Evolutionary conservation across 2,113 vertebrate genomes (phyloP), one percentile per base, ranked within the genome.

Genomic region (Cyprinus carpio): DNA sequence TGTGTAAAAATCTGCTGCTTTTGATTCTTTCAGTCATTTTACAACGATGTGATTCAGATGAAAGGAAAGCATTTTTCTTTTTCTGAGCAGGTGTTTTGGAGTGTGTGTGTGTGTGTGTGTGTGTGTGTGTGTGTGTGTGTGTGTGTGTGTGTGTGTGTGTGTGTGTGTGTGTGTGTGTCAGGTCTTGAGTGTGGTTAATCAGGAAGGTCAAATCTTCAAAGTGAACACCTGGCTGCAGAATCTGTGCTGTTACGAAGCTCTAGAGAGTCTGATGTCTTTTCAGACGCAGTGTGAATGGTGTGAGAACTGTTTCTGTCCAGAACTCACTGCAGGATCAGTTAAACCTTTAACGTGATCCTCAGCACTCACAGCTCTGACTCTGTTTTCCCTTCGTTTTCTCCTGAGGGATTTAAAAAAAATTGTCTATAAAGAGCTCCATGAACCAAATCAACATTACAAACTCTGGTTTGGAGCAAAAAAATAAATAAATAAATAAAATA

Each of bases 201-300:
- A 88, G 80, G 75, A 86, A 89, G 92, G 90, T 93, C 89, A 75
- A 15, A 58, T 72, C 62, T 90, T 90, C 85, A 88, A 89, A 89
- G 49, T 23, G 85, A 93, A 92, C 91, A 93, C 92, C 93, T 94
- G 92, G 83, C 89, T 64, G n/a, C 69, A 84, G 87, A 86, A 88
- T 81, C 85, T 86, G 81, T 89, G 90, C 90, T 92, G 93, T 88
- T 90, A 40, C 37, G 82, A 82, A 18, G 85, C 76, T 81, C 77
- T 87, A 85, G 64, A 83, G 46, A 84, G 75, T 76, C 65, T 81
- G 64, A 84, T 87, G 46, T 81, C 15, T 27, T 54, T 31, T n/a
- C 51, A 34, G 76, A 46, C 27, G 4, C 74, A 34, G 81, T 43
- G 82, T 56, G 20, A 72, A 56, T 8, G 29, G 29, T 54, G 72